A percentile compares a stretch with the other conserved stretches of the same genome.
These are phyloP conservation scores for Clunio marinus DNA, from an alignment of 2,888 invertebrate genomes.

Conservation along the genomic window DNA sequence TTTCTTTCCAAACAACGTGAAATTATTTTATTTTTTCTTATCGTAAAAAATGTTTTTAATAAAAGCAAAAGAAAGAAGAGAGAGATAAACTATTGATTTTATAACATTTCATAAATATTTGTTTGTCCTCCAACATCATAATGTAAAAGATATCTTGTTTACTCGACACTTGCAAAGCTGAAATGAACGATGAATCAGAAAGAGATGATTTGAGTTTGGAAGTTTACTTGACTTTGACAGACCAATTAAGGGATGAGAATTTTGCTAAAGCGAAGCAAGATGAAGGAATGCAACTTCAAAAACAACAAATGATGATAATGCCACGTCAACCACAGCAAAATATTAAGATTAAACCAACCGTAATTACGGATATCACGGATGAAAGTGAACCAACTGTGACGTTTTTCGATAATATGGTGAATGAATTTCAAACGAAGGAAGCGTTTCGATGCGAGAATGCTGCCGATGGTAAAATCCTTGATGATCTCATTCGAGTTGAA, in stretches of 20 bases:
- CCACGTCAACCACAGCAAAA: conserved; percentile 22
- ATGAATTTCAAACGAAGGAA: conserved; percentile 39
- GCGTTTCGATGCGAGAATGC: conserved; percentile 44
- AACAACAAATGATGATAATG: conserved; percentile 37
- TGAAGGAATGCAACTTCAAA: conserved; percentile 4
- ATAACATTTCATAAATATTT: conserved; percentile 19
- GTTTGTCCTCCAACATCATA: not conserved
- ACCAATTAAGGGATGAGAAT: conserved; percentile 41
- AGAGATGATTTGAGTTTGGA: conserved; percentile 49
- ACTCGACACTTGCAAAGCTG: conserved; percentile 42
- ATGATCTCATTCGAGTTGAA: conserved; percentile 63
- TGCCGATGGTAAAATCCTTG: conserved; percentile 57
- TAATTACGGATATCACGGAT: conserved; percentile 20
- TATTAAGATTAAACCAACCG: conserved; percentile 21
- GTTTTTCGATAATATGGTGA: conserved; percentile 42
- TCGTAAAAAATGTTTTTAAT: not conserved
- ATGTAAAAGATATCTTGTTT: conserved; percentile 41
- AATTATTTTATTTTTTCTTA: not conserved
- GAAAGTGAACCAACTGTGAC: conserved; percentile 39
- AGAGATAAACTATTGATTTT: conserved; percentile 7
- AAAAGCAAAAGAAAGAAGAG: not conserved
- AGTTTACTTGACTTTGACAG: conserved; percentile 47
- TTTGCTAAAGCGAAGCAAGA: not conserved
- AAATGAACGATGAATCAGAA: conserved; percentile 43
- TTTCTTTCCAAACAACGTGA: too few species aligned